Conservation (phyloP, 2,888 invertebrate genomes). For the Portevinia maculata region DNA sequence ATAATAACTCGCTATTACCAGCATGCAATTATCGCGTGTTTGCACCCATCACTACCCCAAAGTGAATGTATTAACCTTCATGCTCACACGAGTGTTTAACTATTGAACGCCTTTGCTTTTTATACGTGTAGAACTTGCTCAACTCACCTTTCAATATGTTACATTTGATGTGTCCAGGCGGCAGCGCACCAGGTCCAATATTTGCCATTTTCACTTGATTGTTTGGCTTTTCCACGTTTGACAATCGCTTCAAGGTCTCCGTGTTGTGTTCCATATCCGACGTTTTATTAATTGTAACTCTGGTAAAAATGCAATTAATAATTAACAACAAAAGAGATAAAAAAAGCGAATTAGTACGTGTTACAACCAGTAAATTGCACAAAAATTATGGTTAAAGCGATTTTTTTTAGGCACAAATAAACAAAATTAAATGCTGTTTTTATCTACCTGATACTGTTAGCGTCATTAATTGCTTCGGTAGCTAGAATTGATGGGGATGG, state of each 20-base stretch:
- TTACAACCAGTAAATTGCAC: conserved; percentile 12
- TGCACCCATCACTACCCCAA: not conserved
- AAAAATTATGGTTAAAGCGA: conserved; percentile 49
- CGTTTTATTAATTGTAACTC: conserved; percentile 83
- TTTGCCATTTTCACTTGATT: conserved; percentile 88
- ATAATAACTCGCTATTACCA: conserved; percentile 5
- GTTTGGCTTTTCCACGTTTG: conserved; percentile 87
- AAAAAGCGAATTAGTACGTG: conserved; percentile 28
- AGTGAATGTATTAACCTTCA: conserved; percentile 4
- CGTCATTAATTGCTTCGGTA: conserved; percentile 85
- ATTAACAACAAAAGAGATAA: conserved; percentile 14
- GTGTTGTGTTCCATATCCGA: conserved; percentile 85
- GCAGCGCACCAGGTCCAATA: conserved; percentile 87
- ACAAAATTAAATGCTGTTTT: conserved; percentile 59
- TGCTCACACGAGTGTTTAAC: not conserved
- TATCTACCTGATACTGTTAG: conserved; percentile 83
- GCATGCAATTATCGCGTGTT: conserved; percentile 25
- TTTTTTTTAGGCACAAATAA: conserved; percentile 33
- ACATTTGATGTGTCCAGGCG: conserved; percentile 96
- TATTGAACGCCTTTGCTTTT: not conserved
- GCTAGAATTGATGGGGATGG: conserved; percentile 85
- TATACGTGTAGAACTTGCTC: not conserved
- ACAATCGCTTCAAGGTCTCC: conserved; percentile 87
- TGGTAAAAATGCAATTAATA: conserved; percentile 66
- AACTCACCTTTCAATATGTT: conserved; percentile 94